Percentiles rank a stretch among this genome's conserved stretches.
Conservation (phyloP, 2,888 invertebrate genomes). For the Marronus borbonicus region DNA sequence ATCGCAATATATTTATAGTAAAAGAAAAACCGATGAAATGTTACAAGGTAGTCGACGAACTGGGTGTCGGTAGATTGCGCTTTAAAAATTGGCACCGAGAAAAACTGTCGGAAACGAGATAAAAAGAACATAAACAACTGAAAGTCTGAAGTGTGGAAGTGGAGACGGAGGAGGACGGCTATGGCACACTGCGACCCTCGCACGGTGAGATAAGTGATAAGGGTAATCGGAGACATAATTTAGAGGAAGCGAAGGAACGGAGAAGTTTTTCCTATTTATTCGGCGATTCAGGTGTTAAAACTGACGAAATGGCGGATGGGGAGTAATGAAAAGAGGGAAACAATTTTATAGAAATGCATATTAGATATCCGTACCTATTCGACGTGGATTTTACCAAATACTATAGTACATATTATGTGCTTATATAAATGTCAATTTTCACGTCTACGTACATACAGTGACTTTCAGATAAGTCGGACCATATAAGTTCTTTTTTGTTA, state of each 20-base stretch:
- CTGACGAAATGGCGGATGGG: conserved; percentile 37
- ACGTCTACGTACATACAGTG: too few relatives aligned
- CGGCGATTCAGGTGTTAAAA: conserved; percentile 59
- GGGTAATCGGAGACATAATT: conserved; percentile 67
- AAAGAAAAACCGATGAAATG: conserved; percentile 32
- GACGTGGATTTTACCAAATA: not conserved
- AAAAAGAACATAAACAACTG: conserved; percentile 66
- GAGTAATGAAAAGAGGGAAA: conserved; percentile 12
- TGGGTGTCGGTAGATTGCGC: conserved; percentile 35
- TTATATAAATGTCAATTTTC: too few relatives aligned
- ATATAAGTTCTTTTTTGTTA: too few relatives aligned
- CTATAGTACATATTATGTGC: too few relatives aligned
- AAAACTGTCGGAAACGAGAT: conserved; percentile 63
- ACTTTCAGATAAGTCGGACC: too few relatives aligned
- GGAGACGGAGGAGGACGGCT: conserved; percentile 40
- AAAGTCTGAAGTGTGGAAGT: conserved; percentile 53
- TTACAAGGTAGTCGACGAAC: conserved; percentile 37
- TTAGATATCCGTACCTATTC: not conserved
- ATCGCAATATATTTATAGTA: conserved; percentile 10
- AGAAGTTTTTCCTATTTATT: conserved; percentile 58
- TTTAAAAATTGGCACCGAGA: conserved; percentile 49
- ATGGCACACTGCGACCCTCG: conserved; percentile 55
- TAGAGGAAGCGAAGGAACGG: conserved; percentile 56
- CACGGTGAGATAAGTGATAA: conserved; percentile 65
- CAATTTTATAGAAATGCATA: conserved; percentile 8